Conservation (phyloP, 1,140 invertebrate species). For the Trissolcus basalis region DNA sequence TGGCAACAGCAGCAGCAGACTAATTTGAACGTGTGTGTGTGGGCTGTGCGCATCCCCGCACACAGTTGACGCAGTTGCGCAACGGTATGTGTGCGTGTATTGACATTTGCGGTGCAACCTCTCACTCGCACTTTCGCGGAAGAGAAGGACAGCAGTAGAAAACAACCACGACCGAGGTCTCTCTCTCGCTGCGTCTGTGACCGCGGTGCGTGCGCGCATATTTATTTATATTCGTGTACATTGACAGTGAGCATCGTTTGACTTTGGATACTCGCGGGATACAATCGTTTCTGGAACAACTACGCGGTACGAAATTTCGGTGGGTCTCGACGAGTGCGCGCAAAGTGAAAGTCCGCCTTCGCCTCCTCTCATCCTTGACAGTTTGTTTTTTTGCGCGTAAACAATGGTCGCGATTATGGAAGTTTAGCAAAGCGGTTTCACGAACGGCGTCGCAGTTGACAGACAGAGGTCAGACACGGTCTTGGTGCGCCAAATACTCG, state of each 20-base stretch:
- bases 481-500: too few relatives aligned
- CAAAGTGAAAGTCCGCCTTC: constrained; percentile 36
- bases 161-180: too few relatives aligned
- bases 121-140: too few relatives aligned
- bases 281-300: neutral
- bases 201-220: constrained; percentile 1
- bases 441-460: constrained; percentile 36
- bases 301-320: too few relatives aligned
- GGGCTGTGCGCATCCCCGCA: too few relatives aligned
- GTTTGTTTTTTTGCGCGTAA: constrained; percentile 31
- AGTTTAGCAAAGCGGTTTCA: constrained; percentile 62
- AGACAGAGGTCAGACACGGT: constrained; percentile 10
- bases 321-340: too few relatives aligned
- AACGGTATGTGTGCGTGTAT: too few relatives aligned
- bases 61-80: too few relatives aligned
- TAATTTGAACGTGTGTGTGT: too few relatives aligned
- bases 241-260: constrained; percentile 22
- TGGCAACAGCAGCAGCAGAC: too few relatives aligned
- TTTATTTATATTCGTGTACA: constrained; percentile 23
- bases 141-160: too few relatives aligned
- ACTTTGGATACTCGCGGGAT: constrained; percentile 14
- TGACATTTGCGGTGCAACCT: too few relatives aligned
- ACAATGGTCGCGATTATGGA: constrained; percentile 73
- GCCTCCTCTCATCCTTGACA: constrained; percentile 35
- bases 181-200: neutral